Conservation (phyloP, 2,888 invertebrate species). For the Drosophila mulleri region DNA sequence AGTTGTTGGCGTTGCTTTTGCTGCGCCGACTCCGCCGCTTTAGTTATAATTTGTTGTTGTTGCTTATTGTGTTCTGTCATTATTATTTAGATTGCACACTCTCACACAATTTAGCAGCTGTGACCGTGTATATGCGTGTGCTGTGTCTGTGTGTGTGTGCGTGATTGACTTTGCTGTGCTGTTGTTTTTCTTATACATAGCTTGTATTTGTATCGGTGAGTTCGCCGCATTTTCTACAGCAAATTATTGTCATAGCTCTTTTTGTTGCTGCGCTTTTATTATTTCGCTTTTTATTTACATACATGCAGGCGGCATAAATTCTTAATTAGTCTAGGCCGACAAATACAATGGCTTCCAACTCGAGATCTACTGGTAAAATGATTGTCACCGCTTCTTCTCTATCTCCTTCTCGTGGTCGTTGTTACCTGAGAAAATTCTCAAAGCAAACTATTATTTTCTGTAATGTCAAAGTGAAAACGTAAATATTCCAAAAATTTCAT, state of each 20-base stretch:
- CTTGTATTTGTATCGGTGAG: slow-evolving; percentile 22
- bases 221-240: slow-evolving; percentile 68
- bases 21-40: slow-evolving; percentile 50
- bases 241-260: slow-evolving; percentile 73
- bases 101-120: slow-evolving; percentile 43
- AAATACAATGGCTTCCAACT: slow-evolving; percentile 38
- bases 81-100: slow-evolving; percentile 68
- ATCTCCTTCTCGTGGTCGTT: not conserved
- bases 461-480: slow-evolving; percentile 31
- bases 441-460: slow-evolving; percentile 30
- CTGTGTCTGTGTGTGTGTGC: not conserved
- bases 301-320: slow-evolving; percentile 70
- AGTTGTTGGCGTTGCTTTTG: slow-evolving; percentile 41
- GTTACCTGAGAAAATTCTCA: slow-evolving; percentile 25
- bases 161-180: slow-evolving; percentile 18
- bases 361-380: slow-evolving; percentile 30
- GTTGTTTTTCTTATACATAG: slow-evolving; percentile 24
- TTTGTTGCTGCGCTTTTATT: slow-evolving; percentile 48
- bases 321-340: slow-evolving; percentile 69
- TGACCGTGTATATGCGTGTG: slow-evolving; percentile 24
- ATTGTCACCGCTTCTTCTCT: not conserved
- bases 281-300: slow-evolving; percentile 54
- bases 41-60: slow-evolving; percentile 59
- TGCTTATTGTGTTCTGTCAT: slow-evolving; percentile 45
- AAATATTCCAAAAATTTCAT: slow-evolving; percentile 5